Percentiles rank a stretch among this genome's conserved stretches.
Evolutionary conservation across 2,888 invertebrate genomes (phyloP).

Genomic region (Hyposoter didymator): DNA sequence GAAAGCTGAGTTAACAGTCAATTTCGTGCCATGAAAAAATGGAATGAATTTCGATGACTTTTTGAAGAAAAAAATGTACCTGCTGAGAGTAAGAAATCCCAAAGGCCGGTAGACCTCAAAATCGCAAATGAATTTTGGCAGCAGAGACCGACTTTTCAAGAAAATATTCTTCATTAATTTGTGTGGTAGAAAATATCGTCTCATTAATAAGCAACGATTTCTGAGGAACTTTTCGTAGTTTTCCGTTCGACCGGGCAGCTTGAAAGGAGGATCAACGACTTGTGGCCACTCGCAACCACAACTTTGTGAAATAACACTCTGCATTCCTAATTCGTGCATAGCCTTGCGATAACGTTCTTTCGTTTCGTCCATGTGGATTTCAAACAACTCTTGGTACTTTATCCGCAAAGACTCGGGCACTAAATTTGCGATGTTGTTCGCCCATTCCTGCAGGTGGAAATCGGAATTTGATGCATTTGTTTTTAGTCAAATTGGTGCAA

Average conservation of each 20-base stretch:
- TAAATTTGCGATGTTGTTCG: conserved; percentile 86
- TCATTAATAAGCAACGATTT: conserved; percentile 86
- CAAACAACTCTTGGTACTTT: conserved; percentile 86
- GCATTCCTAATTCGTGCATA: conserved; percentile 87
- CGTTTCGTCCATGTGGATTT: conserved; percentile 85
- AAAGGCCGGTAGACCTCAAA: conserved; percentile 84
- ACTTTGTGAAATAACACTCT: conserved; percentile 87
- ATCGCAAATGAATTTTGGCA: conserved; percentile 86
- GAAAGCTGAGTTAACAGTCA: too few relatives aligned
- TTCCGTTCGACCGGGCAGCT: conserved; percentile 87
- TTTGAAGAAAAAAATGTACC: conserved; percentile 69
- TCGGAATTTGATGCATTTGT: conserved; percentile 2
- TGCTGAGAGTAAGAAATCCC: conserved; percentile 83
- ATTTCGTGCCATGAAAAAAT: too few relatives aligned
- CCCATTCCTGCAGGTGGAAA: conserved; percentile 79
- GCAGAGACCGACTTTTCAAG: conserved; percentile 85
- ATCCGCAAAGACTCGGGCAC: conserved; percentile 86
- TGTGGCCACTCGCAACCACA: conserved; percentile 86
- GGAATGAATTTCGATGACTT: background rate
- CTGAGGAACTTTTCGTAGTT: conserved; percentile 86
- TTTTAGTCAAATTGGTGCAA: background rate
- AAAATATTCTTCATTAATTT: conserved; percentile 88
- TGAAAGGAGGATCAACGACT: conserved; percentile 86
- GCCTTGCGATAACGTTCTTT: conserved; percentile 77
- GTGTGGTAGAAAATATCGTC: conserved; percentile 87